Percentiles rank a stretch among this genome's conserved stretches.
phyloP scores from a whole-genome alignment of 2,113 vertebrate species.

The Dromaius novaehollandiae region DNA sequence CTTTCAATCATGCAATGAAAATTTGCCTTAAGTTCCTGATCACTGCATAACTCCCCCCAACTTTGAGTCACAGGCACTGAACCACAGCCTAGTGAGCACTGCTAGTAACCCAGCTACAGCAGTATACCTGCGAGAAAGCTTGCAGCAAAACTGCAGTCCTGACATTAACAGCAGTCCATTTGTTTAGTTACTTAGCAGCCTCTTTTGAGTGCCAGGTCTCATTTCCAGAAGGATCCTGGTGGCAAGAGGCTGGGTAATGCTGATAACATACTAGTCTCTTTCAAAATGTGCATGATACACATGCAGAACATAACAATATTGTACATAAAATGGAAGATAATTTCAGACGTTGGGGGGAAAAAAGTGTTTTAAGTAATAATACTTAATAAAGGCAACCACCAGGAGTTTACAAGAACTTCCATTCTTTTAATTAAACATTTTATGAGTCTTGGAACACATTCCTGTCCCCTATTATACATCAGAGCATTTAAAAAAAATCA shows the following conservation, averaged over 20 bases:
- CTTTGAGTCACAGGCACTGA: not conserved
- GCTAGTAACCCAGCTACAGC: not conserved
- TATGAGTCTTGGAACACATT: slow-evolving; percentile 60
- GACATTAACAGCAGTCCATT: not conserved
- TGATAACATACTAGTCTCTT: not conserved
- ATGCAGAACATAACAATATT: not conserved
- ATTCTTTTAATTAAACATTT: slow-evolving; percentile 71
- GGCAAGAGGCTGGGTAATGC: not conserved
- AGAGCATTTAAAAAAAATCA: slow-evolving; percentile 15
- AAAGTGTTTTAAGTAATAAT: slow-evolving; percentile 18
- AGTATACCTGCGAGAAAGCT: not conserved
- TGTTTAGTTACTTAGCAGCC: not conserved
- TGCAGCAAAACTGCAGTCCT: not conserved
- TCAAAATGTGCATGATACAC: not conserved
- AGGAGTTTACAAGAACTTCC: slow-evolving; percentile 65
- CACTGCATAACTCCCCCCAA: not conserved
- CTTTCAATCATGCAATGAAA: not conserved
- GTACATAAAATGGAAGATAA: not conserved
- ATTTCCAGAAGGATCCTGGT: not conserved
- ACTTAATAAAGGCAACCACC: slow-evolving; percentile 56
- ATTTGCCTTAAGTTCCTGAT: not conserved
- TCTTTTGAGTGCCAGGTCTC: not conserved
- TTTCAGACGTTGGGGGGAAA: not conserved
- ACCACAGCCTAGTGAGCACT: not conserved
- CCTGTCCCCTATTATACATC: slow-evolving; percentile 38